phyloP scores from a whole-genome alignment of 2,888 invertebrate genomes.

The Pheosia tremula region DNA sequence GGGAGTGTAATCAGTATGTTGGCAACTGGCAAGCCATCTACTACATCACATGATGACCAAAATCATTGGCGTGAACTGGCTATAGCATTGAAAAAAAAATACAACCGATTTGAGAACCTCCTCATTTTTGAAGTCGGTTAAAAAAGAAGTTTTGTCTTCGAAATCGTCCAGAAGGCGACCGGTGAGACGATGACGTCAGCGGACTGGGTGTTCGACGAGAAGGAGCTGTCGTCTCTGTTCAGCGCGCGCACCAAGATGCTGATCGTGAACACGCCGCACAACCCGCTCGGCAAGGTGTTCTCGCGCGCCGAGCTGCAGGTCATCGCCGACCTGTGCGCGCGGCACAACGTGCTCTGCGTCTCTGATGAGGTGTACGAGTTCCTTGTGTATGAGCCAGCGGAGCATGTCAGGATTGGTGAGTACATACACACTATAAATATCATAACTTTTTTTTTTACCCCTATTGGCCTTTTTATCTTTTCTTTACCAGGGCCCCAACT shows the following conservation, averaged over 20 bases:
- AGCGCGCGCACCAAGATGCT: constrained; percentile 96
- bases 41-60: too few species aligned
- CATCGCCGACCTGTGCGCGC: constrained; percentile 95
- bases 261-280: constrained; percentile 98
- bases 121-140: too few species aligned
- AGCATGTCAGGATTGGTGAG: constrained; percentile 96
- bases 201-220: constrained; percentile 95
- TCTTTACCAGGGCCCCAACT: too few species aligned
- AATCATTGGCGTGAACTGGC: too few species aligned
- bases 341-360: constrained; percentile 95
- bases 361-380: constrained; percentile 99
- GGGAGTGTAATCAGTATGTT: too few species aligned
- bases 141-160: too few species aligned
- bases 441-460: too few species aligned
- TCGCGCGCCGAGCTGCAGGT: constrained; percentile 87
- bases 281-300: constrained; percentile 97
- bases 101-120: too few species aligned
- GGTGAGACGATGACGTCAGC: constrained; percentile 86
- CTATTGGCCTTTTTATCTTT: too few species aligned
- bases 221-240: constrained; percentile 92
- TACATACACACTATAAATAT: background rate
- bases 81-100: too few species aligned
- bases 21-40: too few species aligned
- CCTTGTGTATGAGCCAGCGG: constrained; percentile 93
- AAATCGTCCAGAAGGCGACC: constrained; percentile 25